A percentile compares a stretch with the other conserved stretches of the same genome.
phyloP scores from a whole-genome alignment of 2,888 invertebrate species.

The Microctonus hyperodae region DNA sequence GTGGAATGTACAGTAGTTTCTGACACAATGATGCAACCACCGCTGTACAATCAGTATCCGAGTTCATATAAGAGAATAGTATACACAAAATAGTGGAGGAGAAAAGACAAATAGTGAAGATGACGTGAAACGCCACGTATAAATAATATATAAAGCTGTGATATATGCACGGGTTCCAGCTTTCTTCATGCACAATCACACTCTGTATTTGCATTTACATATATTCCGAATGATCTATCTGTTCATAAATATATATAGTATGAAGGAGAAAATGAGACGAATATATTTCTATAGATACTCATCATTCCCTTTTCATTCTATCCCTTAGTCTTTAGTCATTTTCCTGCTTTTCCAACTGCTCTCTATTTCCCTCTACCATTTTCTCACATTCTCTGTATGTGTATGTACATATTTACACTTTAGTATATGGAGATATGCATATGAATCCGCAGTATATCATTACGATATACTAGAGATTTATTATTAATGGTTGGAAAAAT shows the following conservation, averaged over 20 bases:
- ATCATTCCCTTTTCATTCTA: constrained; percentile 42
- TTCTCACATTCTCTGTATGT: background rate
- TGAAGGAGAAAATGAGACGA: constrained; percentile 47
- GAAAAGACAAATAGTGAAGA: background rate
- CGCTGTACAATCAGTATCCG: background rate
- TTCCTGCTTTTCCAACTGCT: constrained; percentile 30
- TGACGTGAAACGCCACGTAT: background rate
- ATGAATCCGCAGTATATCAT: constrained; percentile 7
- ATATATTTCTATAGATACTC: constrained; percentile 58
- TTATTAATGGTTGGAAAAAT: background rate
- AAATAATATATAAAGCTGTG: background rate
- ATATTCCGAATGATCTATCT: constrained; percentile 30
- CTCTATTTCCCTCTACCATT: constrained; percentile 20
- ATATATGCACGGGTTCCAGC: constrained; percentile 8
- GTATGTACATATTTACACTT: background rate
- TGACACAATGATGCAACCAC: background rate
- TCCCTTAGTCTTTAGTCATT: constrained; percentile 34
- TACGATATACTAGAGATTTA: constrained; percentile 40
- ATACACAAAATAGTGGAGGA: background rate
- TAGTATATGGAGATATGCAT: constrained; percentile 4
- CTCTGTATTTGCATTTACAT: constrained; percentile 12
- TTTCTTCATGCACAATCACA: background rate
- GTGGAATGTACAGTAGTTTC: constrained; percentile 15
- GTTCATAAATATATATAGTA: constrained; percentile 21
- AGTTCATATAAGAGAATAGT: background rate